Conservation (phyloP, 2,797 vertebrate genomes). For the Lerista edwardsae region DNA sequence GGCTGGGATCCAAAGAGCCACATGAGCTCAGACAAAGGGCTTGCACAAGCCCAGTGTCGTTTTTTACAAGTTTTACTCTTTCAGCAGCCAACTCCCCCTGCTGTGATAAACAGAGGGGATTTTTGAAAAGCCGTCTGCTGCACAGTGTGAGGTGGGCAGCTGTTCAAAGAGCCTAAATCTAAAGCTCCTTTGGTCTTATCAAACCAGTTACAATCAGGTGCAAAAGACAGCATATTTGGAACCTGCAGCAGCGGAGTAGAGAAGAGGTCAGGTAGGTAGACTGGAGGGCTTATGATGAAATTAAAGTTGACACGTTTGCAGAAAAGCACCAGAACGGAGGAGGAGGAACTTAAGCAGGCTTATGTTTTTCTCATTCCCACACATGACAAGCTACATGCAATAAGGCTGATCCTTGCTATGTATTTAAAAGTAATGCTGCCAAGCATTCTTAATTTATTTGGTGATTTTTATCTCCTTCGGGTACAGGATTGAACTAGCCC, state of each 20-base stretch:
- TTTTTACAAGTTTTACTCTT: no score
- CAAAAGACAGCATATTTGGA: not conserved
- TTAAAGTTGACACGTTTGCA: not conserved
- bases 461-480: constrained; percentile 6
- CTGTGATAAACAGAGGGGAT: not conserved
- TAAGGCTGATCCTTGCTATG: not conserved
- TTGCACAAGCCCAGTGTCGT: no score
- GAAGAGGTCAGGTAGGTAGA: not conserved
- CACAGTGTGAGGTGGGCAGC: not conserved
- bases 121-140: not conserved
- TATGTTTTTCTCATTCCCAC: not conserved
- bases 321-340: not conserved
- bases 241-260: not conserved
- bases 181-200: not conserved
- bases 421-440: constrained; percentile 33
- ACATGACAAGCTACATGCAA: not conserved
- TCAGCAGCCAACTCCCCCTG: no score
- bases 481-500: constrained; percentile 34
- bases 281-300: no score
- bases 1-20: no score
- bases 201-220: not conserved
- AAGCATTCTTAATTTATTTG: constrained; percentile 15
- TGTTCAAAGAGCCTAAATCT: not conserved
- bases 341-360: not conserved
- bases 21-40: no score